These are phyloP conservation scores for Rhyzopertha dominica DNA, from an alignment of 1,140 invertebrate species.

Conservation along the genomic window DNA sequence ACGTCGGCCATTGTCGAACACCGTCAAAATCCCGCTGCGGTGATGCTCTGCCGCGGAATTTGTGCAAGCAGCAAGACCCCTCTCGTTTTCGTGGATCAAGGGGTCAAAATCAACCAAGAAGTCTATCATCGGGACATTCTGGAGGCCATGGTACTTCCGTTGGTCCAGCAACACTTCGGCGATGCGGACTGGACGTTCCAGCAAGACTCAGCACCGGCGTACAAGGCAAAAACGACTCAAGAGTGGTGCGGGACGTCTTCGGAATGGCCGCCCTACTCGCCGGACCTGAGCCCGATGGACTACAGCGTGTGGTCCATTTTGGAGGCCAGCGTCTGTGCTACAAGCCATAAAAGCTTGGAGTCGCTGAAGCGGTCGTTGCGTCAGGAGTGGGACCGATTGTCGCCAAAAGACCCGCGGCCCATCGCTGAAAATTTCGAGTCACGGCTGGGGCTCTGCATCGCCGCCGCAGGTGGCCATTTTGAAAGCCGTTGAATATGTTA, in stretches of 20 bases:
- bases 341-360: conserved; percentile 12
- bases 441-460: no score
- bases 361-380: conserved; percentile 5
- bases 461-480: no score
- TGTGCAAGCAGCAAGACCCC: no score
- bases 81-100: no score
- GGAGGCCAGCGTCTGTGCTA: conserved; percentile 10
- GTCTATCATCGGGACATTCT: conserved; percentile 2
- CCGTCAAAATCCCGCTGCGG: no score
- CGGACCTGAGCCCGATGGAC: no score
- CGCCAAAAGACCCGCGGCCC: no score
- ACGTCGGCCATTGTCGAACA: not conserved
- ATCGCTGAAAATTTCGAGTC: no score
- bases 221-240: conserved; percentile 2
- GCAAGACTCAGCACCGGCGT: conserved; percentile 14
- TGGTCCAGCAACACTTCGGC: conserved; percentile 4
- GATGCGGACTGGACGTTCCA: conserved; percentile 11
- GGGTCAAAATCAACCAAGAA: conserved; percentile 10
- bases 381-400: no score
- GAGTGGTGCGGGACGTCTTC: not conserved
- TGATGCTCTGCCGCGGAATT: no score
- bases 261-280: conserved; percentile 3
- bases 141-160: conserved; percentile 2
- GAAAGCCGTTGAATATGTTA: no score
- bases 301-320: conserved; percentile 13